phyloP scores from a whole-genome alignment of 2,888 invertebrate species.

The Aricia artaxerxes region DNA sequence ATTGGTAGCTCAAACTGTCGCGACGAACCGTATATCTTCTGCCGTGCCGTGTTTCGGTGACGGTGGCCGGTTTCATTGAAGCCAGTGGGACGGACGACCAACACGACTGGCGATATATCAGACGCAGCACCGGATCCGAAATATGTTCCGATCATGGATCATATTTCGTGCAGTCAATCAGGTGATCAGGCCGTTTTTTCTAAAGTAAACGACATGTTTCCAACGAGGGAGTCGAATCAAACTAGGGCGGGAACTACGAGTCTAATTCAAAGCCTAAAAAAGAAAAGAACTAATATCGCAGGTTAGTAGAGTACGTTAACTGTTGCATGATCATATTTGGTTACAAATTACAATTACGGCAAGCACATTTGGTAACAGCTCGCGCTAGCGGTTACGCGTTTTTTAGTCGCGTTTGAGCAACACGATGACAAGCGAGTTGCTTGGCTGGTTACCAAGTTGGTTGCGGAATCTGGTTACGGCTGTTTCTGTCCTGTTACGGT shows the following conservation, averaged over 20 bases:
- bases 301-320: background rate
- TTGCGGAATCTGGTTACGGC: conserved; percentile 9
- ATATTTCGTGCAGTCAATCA: too few species aligned
- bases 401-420: conserved; percentile 3
- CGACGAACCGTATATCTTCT: conserved; percentile 50
- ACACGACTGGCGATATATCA: too few species aligned
- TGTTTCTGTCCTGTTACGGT: background rate
- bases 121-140: too few species aligned
- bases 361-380: conserved; percentile 15
- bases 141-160: too few species aligned
- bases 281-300: background rate
- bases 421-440: conserved; percentile 3
- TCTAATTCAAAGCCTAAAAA: background rate
- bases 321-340: background rate
- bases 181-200: too few species aligned
- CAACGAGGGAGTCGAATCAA: too few species aligned
- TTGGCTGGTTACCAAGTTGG: background rate
- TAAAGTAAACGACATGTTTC: too few species aligned
- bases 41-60: too few species aligned
- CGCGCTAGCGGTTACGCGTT: conserved; percentile 1
- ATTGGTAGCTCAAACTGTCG: conserved; percentile 73
- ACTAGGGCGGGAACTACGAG: too few species aligned
- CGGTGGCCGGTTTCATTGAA: too few species aligned
- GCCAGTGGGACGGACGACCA: too few species aligned
- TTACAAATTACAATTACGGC: conserved; percentile 14